Evolutionary conservation across 2,797 vertebrate species (phyloP).

Genomic region (Sebastes iracundus): DNA sequence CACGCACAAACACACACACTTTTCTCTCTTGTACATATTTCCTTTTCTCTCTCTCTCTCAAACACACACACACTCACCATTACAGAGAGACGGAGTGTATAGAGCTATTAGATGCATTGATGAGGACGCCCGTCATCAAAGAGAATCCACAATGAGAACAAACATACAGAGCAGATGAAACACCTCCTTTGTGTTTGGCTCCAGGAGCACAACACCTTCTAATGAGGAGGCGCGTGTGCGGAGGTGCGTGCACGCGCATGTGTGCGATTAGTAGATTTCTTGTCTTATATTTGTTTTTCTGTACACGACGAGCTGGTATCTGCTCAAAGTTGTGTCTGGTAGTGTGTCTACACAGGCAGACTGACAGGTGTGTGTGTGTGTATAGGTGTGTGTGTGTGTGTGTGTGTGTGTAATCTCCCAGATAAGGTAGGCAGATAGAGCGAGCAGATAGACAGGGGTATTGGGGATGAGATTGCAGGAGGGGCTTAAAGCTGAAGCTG

Average conservation of each 20-base stretch:
- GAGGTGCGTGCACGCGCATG: constrained; percentile 6
- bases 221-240: constrained; percentile 38
- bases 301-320: not conserved
- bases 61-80: not conserved
- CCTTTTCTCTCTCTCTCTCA: not conserved
- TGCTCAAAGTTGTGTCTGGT: constrained; percentile 22
- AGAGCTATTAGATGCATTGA: constrained; percentile 67
- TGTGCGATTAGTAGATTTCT: constrained; percentile 41
- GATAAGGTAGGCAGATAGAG: constrained; percentile 74
- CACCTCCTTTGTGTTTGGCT: constrained; percentile 65
- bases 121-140: constrained; percentile 63
- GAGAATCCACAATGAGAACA: constrained; percentile 73
- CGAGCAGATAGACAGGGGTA: constrained; percentile 67
- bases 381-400: constrained; percentile 34
- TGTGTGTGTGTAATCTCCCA: constrained; percentile 65
- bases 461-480: constrained; percentile 74
- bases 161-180: constrained; percentile 70
- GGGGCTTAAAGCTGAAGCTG: constrained; percentile 74
- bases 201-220: constrained; percentile 47
- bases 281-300: constrained; percentile 32
- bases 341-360: constrained; percentile 38
- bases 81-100: constrained; percentile 23
- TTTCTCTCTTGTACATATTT: too few relatives aligned
- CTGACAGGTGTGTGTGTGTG: constrained; percentile 58
- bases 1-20: constrained; percentile 5